Base-by-base conservation (phyloP, 2,797 vertebrate genomes). In the Cirrhinus molitorella region DNA sequence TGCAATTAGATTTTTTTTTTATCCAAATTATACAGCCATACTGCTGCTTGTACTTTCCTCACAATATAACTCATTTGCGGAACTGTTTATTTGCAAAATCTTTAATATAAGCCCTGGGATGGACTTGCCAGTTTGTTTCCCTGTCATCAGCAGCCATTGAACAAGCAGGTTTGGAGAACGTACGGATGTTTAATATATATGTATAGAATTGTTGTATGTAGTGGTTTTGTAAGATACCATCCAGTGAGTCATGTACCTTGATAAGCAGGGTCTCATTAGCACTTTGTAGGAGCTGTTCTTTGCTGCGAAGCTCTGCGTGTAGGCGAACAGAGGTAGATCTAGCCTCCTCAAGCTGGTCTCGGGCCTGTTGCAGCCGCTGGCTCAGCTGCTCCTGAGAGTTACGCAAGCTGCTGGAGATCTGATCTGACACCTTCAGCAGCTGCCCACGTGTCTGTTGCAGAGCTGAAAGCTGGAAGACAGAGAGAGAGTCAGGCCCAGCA, bases 341-440 rank as follows among this genome's bases (percentile, higher is more conserved):
- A 68, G 94, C 92, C 80, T 95, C 92, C 80, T 94, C 92, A 89
- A 96, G 94, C 86, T 96, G 95, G 66, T 94, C 91, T 84, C 94
- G 93, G 57, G 93, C 94, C 88, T 95, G 93, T 89, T 96, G 95
- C 87, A 95, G 89, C 84, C 93, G 92, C 74, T 89, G 91, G 79
- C 86, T 90, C 88, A 94, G 87, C 81, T 93, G 92, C 68, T 93
- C 93, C 88, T 93, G 92, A 85, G 92, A 92, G 87, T 82, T 88
- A 55, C 92, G 89, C 25, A 94, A 91, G 74, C 85, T 91, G 76
- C 86, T 86, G 65, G 90, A 89, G 80, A 89, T 86, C 73, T 88
- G 87, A 51, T 89, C 88, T 4, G 91, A 92, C 70, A 93, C 90
- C 66, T 91, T 79, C 53, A 92, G 89, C 89, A 94, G 91, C 75